Conservation (phyloP, 2,888 invertebrate genomes). For the Craniophora ligustri region DNA sequence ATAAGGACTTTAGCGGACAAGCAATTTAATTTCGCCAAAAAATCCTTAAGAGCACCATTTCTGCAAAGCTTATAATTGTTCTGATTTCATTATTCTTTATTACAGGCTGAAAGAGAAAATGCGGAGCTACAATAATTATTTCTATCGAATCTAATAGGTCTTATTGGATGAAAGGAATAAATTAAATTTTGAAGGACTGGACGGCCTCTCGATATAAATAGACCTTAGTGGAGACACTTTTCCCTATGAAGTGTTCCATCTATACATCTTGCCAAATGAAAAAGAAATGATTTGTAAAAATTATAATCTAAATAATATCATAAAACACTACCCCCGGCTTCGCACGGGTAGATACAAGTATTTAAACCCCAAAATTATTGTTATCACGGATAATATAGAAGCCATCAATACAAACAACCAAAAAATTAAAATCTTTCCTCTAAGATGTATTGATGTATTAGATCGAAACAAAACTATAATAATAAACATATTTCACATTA, state of each 20-base stretch:
- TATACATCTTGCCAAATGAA: constrained; percentile 51
- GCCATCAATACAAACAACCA: no score
- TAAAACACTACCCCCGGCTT: no score
- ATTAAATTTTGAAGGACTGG: constrained; percentile 65
- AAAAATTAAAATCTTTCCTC: no score
- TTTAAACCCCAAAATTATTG: no score
- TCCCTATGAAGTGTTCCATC: constrained; percentile 62
- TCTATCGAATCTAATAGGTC: constrained; percentile 58
- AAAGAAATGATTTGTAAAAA: constrained; percentile 35
- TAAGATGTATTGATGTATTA: constrained; percentile 6
- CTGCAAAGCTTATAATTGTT: constrained; percentile 33
- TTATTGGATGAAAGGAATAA: constrained; percentile 64
- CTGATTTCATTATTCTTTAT: constrained; percentile 50
- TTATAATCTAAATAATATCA: neutral
- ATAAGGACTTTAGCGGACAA: constrained; percentile 36
- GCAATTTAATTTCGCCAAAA: constrained; percentile 40
- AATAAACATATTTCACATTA: constrained; percentile 1
- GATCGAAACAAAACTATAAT: no score
- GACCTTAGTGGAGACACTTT: constrained; percentile 61
- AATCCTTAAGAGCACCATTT: constrained; percentile 18
- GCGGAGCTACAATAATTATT: constrained; percentile 50
- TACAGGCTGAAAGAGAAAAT: constrained; percentile 32
- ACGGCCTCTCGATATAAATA: constrained; percentile 63
- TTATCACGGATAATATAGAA: no score
- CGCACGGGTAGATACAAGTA: no score